Base-by-base conservation (phyloP, 1,140 invertebrate species). In the Frieseomelitta varia region DNA sequence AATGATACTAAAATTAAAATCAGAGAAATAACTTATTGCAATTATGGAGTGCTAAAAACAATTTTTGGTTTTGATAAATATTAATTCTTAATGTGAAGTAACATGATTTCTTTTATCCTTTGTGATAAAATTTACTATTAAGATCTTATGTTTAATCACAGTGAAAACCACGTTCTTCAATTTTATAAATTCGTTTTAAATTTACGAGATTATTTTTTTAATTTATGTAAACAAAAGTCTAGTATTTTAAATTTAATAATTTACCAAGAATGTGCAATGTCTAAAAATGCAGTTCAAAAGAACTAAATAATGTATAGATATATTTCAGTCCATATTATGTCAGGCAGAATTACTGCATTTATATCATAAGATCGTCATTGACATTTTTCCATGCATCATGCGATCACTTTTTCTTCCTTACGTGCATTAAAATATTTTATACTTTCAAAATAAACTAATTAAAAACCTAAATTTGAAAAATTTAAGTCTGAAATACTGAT, bases 241-340 rank as follows among this genome's bases (percentile, higher is more conserved):
- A 81, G 21, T 73, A 80, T 80, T 30, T n/a, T 14, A 19, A 61
- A 82, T 72, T 69, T 55, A 76, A 63, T 56, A 34, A 19, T 63
- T 72, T 63, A 21, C 65, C 14, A 15, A 77, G 19, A 76, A 76
- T 73, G 17, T 74, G 65, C 67, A 56, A 63, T 65, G 55, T 84
- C 17, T 17, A 74, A 78, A 84, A 72, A 78, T 55, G 34, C 73
- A 83, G 30, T 78, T 83, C 27, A 71, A 79, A 83, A 39, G 83
- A 78, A 86, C 58, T 86, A 79, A n/a, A 34, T 77, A 77, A 69
- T 65, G 15, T 65, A 30, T 30, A 47, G 8, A 56, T 76, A 85
- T 77, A 39, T 56, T 84, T 86, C 81, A 86, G 85, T 86, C 81
- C 73, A 67, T 86, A 72, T 82, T 82, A n/a, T 61, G 27, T 78